Evolutionary conservation across 2,113 vertebrate genomes (phyloP), one percentile per base, ranked within the genome.

Genomic region (Erinaceus europaeus): DNA sequence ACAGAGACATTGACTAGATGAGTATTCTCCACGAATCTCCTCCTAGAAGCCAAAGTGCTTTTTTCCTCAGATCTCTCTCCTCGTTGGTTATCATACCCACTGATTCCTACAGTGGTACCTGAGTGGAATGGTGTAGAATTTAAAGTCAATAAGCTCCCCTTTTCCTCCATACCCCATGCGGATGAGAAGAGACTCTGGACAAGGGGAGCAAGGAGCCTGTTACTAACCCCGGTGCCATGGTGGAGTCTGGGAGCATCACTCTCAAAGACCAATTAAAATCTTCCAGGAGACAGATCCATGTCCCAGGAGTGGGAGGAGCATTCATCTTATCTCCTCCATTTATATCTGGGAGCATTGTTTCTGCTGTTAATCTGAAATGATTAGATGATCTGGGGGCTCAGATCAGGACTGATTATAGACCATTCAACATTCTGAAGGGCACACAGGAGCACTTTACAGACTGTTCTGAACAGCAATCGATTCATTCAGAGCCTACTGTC

Each of bases 1-100:
- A 48, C 53, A 10, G 21, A 55, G 46, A 2, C 71, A 89, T 89
- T 57, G 92, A 95, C 62, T 72, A 71, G 9, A 23, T 40, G 74
- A 44, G 55, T 25, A 42, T 84, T 81, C 29, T 5, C 29, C 48
- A 59, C 9, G 53, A 71, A 88, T 73, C 52, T 86, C 65, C 88
- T 32, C 29, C 73, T 75, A 50, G 68, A 84, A 72, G 57, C 34
- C 21, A 61, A 57, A 17, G 71, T 71, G 42, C 44, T 14, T 11
- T 53, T 50, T 44, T 82, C 46, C 42, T 61, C 36, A 29, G 23
- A 44, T 6, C 21, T 55, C 52, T 34, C 67, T 61, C 68, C 67
- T 85, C 38, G 38, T 46, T 72, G 38, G 3, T 76, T 73, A 69
- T 55, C 27, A 52, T 34, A 36, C 13, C 2, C 5, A 65, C 53